Base-by-base conservation (phyloP, 2,113 vertebrate genomes). In the Gallinago media region DNA sequence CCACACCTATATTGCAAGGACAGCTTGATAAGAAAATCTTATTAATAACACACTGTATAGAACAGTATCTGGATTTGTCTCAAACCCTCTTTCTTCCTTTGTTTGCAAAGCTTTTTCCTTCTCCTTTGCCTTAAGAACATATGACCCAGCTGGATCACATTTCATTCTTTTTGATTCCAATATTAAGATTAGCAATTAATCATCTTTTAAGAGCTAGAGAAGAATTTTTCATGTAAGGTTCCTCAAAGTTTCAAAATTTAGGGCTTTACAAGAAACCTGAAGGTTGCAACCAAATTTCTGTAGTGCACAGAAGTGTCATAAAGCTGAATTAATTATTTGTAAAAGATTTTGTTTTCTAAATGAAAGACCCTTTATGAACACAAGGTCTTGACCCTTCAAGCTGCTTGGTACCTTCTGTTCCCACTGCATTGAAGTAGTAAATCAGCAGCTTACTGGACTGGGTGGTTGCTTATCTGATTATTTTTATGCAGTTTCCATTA, bases 321-420 rank as follows among this genome's bases (percentile, higher is more conserved):
- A 91, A 89, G 11, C 82, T 80, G 63, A 72, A 80, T 81, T 81
- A 90, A 78, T 83, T 77, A 25, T 70, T 77, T 90, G 50, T 83
- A 52, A 65, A 96, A 83, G 38, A 89, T 47, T 81, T 67, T 81
- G 12, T 4, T 78, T 76, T 67, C 86, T 61, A 52, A 83, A 54
- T 25, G 20, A 79, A 88, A 93, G 82, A 10, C 14, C 6, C 11
- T 50, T 93, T 71, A 68, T 77, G 26, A 93, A 32, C 29, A 49
- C 23, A 67, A 66, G 59, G 27, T 58, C 59, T 36, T 95, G 90
- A 93, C 50, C 68, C 59, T 74, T 86, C 75, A 84, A 74, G 55
- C 71, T 96, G 46, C 52, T 85, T 89, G 20, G 18, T 77, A 59
- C 72, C 79, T 94, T 92, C 65, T 94, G 47, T 80, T 86, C 34